Evolutionary conservation across 1,140 invertebrate species (phyloP).

Genomic region (Rhynchophorus ferrugineus): DNA sequence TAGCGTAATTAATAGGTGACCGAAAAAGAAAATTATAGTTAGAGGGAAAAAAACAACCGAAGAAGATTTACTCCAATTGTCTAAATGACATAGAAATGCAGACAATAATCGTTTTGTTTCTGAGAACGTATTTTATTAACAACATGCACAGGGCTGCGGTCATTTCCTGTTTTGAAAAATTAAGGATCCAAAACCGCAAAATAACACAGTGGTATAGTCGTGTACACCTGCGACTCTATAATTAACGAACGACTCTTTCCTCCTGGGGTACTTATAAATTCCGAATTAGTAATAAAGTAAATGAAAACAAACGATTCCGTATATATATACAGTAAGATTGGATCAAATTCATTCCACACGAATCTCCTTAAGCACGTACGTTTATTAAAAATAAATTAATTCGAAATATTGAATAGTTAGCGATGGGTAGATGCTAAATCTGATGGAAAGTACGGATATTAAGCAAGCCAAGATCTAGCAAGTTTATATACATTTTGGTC

Average conservation of each 20-base stretch:
- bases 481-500: no score
- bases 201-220: background rate
- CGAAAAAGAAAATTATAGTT: background rate
- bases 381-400: no score
- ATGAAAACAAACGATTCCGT: no score
- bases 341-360: no score
- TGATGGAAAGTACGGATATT: no score
- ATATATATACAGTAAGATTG: no score
- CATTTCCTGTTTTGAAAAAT: slow-evolving; percentile 16
- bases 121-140: slow-evolving; percentile 8
- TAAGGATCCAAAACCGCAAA: slow-evolving; percentile 8
- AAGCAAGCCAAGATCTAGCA: no score
- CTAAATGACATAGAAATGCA: slow-evolving; percentile 13
- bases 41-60: slow-evolving; percentile 6
- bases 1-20: slow-evolving; percentile 14
- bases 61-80: slow-evolving; percentile 15
- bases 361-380: no score
- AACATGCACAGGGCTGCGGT: slow-evolving; percentile 14
- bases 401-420: no score
- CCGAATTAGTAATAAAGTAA: no score
- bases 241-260: slow-evolving; percentile 8
- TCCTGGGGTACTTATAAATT: no score
- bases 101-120: slow-evolving; percentile 13
- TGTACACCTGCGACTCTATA: slow-evolving; percentile 7
- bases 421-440: no score